Base-by-base conservation (phyloP, 2,113 vertebrate species). In the Sardina pilchardus region DNA sequence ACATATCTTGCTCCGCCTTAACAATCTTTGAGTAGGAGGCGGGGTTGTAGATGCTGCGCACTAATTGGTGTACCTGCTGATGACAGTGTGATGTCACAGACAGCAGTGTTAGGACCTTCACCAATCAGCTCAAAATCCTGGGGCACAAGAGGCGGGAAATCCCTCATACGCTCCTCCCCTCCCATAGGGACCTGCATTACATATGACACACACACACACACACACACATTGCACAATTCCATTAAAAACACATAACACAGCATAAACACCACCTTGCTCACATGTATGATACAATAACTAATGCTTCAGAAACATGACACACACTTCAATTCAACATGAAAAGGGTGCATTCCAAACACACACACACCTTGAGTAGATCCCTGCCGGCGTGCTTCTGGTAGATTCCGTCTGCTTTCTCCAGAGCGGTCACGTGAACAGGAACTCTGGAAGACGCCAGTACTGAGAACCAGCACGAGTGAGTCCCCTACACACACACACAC, bases 51-150 rank as follows among this genome's bases (percentile, higher is more conserved):
- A 3, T 47, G 45, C 45, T 47, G 7, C 8, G 6, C 45, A 47
- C 45, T 19, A 17, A 53, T 53, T 53, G 50, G 59, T 30, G 59
- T 93, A 99, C 98, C 98, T 95, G 97, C 96, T 87, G 98, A 98
- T 0, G 97, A 98, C 89, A 99, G 92, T 81, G 95, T 98, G 93
- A 99, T 94, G 90, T 99, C 98, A n/a, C 96, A 96, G 0, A 95
- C 92, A 21, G 97, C 98, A 81, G 96, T 93, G n/a, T 81, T 86
- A 12, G 87, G 81, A 19, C 94, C 95, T 83, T 90, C 90, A 45
- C 97, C 97, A 92, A 94, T 86, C 90, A 99, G 81, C 0, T 84
- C 92, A 82, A 98, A 91, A 26, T 99, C 97, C 92, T 96, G 94
- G 86, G 95, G 89, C 85, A 96, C 83, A 63, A 99, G 89, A 0